A percentile compares a stretch with the other conserved stretches of the same genome.
phyloP scores from a whole-genome alignment of 2,888 invertebrate genomes.

The Tachina grossa region DNA sequence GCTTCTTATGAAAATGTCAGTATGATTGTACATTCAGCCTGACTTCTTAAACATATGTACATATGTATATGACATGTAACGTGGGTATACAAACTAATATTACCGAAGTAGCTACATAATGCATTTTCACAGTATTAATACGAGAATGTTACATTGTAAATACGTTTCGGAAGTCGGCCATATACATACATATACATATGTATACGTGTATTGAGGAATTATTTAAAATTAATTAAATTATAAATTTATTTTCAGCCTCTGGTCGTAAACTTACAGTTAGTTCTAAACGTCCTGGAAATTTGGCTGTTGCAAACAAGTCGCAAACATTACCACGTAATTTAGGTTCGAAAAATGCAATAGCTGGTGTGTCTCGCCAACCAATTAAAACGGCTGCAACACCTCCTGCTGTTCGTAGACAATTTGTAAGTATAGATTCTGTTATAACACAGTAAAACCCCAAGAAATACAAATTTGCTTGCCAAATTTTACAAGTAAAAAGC shows the following conservation, averaged over 20 bases:
- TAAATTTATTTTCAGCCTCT: constrained; percentile 85
- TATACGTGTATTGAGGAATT: no score
- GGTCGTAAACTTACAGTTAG: constrained; percentile 91
- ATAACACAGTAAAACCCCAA: no score
- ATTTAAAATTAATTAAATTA: not conserved
- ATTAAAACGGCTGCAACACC: constrained; percentile 91
- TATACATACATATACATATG: no score
- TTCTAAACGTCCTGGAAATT: constrained; percentile 87
- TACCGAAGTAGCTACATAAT: not conserved
- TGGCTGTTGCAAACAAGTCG: constrained; percentile 89
- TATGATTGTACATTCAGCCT: not conserved
- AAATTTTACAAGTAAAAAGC: no score
- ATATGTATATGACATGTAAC: not conserved
- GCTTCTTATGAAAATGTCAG: constrained; percentile 44
- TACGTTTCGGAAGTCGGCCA: not conserved
- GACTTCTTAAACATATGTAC: not conserved
- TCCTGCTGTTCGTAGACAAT: constrained; percentile 92
- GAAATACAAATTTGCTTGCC: no score
- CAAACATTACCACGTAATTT: constrained; percentile 93
- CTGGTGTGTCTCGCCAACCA: constrained; percentile 83
- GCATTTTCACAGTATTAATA: no score
- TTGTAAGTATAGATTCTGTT: constrained; percentile 79
- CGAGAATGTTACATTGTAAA: not conserved
- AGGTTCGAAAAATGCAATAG: constrained; percentile 85
- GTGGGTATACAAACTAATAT: not conserved